phyloP scores from a whole-genome alignment of 2,888 invertebrate genomes.

The Hyposoter didymator region DNA sequence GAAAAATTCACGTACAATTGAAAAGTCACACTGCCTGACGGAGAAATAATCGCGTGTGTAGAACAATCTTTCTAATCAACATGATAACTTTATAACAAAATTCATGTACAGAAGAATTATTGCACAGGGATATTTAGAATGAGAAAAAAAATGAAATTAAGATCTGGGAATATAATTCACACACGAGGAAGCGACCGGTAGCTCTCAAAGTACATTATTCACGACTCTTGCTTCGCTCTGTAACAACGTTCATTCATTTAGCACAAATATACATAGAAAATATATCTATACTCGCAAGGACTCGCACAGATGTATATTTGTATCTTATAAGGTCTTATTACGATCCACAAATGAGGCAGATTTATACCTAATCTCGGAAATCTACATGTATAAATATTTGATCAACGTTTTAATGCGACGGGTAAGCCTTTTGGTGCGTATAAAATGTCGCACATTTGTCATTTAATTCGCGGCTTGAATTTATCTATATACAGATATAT shows the following conservation, averaged over 20 bases:
- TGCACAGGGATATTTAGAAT: conserved; percentile 20
- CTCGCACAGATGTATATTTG: neutral
- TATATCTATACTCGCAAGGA: neutral
- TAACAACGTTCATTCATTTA: conserved; percentile 55
- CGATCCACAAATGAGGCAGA: conserved; percentile 66
- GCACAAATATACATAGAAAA: conserved; percentile 7
- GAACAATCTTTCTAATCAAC: no score
- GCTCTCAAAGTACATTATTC: conserved; percentile 60
- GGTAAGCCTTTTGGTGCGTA: conserved; percentile 37
- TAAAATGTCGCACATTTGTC: conserved; percentile 66
- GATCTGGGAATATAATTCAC: conserved; percentile 62
- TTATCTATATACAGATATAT: neutral
- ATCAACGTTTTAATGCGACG: conserved; percentile 47
- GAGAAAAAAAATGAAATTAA: conserved; percentile 4
- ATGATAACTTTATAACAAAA: conserved; percentile 56
- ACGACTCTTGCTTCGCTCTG: conserved; percentile 19
- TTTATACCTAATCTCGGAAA: conserved; percentile 64
- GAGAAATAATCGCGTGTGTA: conserved; percentile 25
- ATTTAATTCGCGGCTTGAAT: conserved; percentile 51
- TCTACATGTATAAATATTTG: conserved; percentile 67
- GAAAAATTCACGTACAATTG: neutral
- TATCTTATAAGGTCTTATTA: conserved; percentile 28
- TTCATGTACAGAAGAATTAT: conserved; percentile 28
- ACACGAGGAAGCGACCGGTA: conserved; percentile 64
- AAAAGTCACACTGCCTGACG: neutral